Conservation (phyloP, 2,888 invertebrate species). For the Lasioglossum calceatum region DNA sequence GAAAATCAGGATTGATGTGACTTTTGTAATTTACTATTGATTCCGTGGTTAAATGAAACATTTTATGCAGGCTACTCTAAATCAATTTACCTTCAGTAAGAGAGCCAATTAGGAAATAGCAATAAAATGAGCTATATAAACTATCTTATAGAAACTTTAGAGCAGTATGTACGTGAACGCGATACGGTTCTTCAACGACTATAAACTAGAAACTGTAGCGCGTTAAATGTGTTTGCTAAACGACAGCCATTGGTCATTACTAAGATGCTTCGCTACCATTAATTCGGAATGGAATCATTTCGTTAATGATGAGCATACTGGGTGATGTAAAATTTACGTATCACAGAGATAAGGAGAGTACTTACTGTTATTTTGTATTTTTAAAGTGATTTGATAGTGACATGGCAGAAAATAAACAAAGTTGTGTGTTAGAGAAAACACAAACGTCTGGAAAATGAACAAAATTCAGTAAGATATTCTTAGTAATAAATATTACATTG, state of each 20-base stretch:
- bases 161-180: background rate
- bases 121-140: background rate
- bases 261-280: background rate
- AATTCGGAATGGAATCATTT: background rate
- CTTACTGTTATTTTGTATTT: background rate
- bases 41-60: background rate
- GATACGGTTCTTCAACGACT: background rate
- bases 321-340: background rate
- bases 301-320: background rate
- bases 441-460: background rate
- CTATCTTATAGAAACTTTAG: background rate
- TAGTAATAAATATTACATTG: background rate
- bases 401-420: background rate
- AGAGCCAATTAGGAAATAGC: background rate
- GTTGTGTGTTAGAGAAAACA: too few species aligned
- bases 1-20: background rate
- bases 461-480: background rate
- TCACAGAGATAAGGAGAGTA: background rate
- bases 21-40: background rate
- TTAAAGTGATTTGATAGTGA: background rate
- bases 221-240: background rate
- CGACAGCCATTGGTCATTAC: background rate
- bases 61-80: background rate
- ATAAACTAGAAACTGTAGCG: background rate
- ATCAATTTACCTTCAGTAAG: background rate